Evolutionary conservation across 2,113 vertebrate genomes (phyloP).

Genomic region (Capreolus pygargus): DNA sequence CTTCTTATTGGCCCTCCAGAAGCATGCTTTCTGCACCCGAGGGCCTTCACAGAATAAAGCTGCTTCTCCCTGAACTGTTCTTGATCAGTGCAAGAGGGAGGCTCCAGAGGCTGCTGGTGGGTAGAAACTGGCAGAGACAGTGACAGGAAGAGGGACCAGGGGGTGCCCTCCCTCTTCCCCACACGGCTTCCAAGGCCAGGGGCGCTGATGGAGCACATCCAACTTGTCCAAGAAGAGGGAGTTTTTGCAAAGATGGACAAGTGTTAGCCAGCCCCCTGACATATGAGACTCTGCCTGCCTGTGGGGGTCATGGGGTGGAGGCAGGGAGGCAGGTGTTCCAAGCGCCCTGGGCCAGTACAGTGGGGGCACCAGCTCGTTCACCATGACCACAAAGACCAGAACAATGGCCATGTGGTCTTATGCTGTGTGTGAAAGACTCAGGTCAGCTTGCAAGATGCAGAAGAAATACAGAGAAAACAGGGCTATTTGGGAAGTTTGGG

Average conservation of each 20-base stretch:
- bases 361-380: fast-evolving
- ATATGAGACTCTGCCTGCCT: background rate
- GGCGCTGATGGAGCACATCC: background rate
- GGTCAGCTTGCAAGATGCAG: background rate
- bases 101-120: background rate
- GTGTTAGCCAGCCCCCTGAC: background rate
- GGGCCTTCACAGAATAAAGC: background rate
- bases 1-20: background rate
- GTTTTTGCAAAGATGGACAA: background rate
- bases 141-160: fast-evolving
- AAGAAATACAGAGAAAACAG: background rate
- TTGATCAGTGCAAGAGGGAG: background rate
- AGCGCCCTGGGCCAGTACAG: background rate
- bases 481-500: background rate
- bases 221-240: background rate
- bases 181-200: background rate
- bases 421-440: background rate
- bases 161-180: fast-evolving
- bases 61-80: background rate
- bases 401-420: background rate
- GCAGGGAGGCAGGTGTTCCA: background rate
- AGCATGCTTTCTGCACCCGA: background rate
- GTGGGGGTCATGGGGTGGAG: background rate
- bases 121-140: background rate
- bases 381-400: background rate